Base-by-base conservation (phyloP, 2,888 invertebrate genomes). In the Drosophila kokeensis region DNA sequence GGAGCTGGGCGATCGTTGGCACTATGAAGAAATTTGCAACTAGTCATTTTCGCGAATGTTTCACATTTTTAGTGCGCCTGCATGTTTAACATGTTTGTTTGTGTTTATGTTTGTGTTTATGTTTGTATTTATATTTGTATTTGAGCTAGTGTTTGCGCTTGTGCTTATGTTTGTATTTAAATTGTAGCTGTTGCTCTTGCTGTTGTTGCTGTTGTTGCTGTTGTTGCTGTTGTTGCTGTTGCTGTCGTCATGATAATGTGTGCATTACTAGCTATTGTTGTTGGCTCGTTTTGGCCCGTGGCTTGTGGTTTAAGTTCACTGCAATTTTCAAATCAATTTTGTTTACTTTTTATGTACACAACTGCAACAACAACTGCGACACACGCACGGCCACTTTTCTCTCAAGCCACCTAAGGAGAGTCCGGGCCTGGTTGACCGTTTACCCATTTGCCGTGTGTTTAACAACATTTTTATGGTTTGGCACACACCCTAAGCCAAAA, bases 381-480 rank as follows among this genome's bases (percentile, higher is more conserved):
- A 89, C 89, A 89, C 85, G 82, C 90, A 89, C 84, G 67, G 77
- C 67, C 86, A 90, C 73, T 88, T 78, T 77, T 68, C 84, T 69
- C 75, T 61, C 59, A 30, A 54, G 48, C 59, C 48, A 34, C 61
- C 62, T 30, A 52, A 8, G 32, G 24, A 32, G 24, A 27, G 57
- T 29, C 4, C 24, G 58, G 50, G 34, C 24, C 36, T 18, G 50
- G 50, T 18, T 38, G 65, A 27, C 52, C 32, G 32, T 45, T 45
- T 45, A 24, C 45, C 45, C 45, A 45, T 42, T 42, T 52, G 49
- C 10, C 79, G 88, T 83, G 84, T 89, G 89, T 90, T 91, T 89
- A 90, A 91, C 91, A 91, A 90, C 90, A 91, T 91, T 91, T 91
- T 91, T 91, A 91, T 91, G 91, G 91, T 90, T 91, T 91, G 88